Base-by-base conservation (phyloP, 2,797 vertebrate species). In the Coracias cyanogaster region DNA sequence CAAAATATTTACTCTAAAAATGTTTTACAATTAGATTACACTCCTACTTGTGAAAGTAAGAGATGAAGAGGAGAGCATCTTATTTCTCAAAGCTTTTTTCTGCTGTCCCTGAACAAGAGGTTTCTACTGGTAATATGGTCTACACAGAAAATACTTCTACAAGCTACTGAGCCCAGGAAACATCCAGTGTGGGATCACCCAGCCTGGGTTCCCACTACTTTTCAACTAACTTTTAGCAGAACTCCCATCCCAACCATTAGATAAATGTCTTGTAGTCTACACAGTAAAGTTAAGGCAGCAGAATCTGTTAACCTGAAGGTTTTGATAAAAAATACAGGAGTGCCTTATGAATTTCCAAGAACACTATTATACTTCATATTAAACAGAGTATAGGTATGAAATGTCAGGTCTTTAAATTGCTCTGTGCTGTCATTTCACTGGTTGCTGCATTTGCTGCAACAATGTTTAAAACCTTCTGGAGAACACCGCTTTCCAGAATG, bases 401-500 rank as follows among this genome's bases (percentile, higher is more conserved):
- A 78, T 57, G 12, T 31, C 86, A 91, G 57, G 64, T 54, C 20
- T 61, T 77, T 89, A 85, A 94, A 81, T 54, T 67, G 35, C 39
- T 87, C 67, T 81, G 37, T n/a, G 61, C 45, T 89, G 52, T 51
- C 35, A 15, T 79, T 93, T 90, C 26, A 29, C 64, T 78, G 69
- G 52, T 61, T 84, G 43, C 28, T 80, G 60, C 54, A 21, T 73
- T 96, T 90, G 29, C 51, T 72, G 11, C 43, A 85, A 39, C 22
- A 61, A 29, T 49, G 54, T 88, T 93, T 81, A 54, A 95, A 93
- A 49, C 61, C n/a, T 95, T 83, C 80, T 76, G 66, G 89, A 94
- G 77, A 94, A 16, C 70, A 35, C 22, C 3, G 2, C n/a, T 94
- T 73, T 76, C 73, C 73, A 90, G 65, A 72, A 52, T 0, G 2